Percentiles rank a stretch among this genome's conserved stretches.
Evolutionary conservation across 2,888 invertebrate species (phyloP).

Genomic region (Tetanocera ferruginea): DNA sequence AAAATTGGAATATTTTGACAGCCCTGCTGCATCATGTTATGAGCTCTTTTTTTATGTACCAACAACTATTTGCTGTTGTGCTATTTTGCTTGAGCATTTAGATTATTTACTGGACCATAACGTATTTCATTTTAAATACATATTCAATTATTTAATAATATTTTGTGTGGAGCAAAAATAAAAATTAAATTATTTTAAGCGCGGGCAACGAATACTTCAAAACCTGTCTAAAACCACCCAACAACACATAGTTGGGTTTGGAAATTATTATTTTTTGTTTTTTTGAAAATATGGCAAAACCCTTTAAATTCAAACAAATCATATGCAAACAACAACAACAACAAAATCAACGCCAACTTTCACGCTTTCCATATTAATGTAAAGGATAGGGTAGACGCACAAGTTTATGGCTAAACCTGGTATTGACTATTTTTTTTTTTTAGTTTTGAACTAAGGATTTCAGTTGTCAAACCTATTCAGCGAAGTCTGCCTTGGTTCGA

Average conservation of each 20-base stretch:
- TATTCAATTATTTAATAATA: neutral
- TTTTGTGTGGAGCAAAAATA: neutral
- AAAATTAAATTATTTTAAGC: neutral
- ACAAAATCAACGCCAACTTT: neutral
- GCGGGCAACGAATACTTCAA: too few relatives aligned
- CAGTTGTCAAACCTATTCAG: too few relatives aligned
- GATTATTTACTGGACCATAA: neutral
- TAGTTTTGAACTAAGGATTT: too few relatives aligned
- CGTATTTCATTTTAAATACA: slow-evolving; percentile 1
- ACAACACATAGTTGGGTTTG: neutral
- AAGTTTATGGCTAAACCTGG: too few relatives aligned
- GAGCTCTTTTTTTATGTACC: neutral
- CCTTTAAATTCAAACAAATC: neutral
- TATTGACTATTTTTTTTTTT: too few relatives aligned
- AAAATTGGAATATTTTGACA: neutral
- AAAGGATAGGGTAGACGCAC: neutral
- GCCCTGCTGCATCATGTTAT: neutral
- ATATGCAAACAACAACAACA: neutral
- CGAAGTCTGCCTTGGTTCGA: too few relatives aligned
- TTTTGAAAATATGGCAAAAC: neutral
- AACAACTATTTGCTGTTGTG: neutral
- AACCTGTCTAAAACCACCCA: neutral
- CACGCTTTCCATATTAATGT: neutral
- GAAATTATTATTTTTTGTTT: neutral
- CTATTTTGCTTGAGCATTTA: neutral